Percentiles rank a stretch among this genome's conserved stretches.
Conservation (phyloP, 2,888 invertebrate genomes). For the Plebejus anna region DNA sequence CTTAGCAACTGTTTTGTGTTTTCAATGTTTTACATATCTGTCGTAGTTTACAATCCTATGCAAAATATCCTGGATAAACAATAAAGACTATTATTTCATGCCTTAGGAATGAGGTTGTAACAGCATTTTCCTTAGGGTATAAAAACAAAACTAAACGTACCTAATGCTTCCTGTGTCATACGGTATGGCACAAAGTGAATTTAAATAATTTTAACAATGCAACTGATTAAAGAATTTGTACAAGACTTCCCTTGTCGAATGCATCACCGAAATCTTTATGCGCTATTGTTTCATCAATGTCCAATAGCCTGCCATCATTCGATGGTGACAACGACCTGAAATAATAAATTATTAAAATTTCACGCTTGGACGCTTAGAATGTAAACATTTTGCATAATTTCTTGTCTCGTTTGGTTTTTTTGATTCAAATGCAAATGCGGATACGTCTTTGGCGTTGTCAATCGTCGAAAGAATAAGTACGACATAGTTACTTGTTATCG, state of each 20-base stretch:
- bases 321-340: constrained; percentile 67
- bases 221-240: constrained; percentile 5
- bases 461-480: not conserved
- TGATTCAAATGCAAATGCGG: constrained; percentile 39
- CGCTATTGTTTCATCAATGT: constrained; percentile 56
- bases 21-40: not conserved
- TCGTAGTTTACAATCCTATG: not conserved
- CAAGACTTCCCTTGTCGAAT: constrained; percentile 17
- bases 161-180: not conserved
- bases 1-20: constrained; percentile 11
- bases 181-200: not conserved
- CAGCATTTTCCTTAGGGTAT: no score
- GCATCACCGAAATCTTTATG: constrained; percentile 32
- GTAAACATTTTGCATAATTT: constrained; percentile 41
- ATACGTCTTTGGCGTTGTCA: constrained; percentile 9
- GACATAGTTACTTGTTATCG: not conserved
- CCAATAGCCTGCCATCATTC: constrained; percentile 68
- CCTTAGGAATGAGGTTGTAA: no score
- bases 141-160: not conserved
- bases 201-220: constrained; percentile 1
- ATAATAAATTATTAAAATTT: constrained; percentile 66
- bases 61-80: not conserved
- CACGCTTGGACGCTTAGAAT: constrained; percentile 45
- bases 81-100: no score
- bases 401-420: constrained; percentile 39